Base-by-base conservation (phyloP, 2,113 vertebrate species). In the Megatriorchis doriae region DNA sequence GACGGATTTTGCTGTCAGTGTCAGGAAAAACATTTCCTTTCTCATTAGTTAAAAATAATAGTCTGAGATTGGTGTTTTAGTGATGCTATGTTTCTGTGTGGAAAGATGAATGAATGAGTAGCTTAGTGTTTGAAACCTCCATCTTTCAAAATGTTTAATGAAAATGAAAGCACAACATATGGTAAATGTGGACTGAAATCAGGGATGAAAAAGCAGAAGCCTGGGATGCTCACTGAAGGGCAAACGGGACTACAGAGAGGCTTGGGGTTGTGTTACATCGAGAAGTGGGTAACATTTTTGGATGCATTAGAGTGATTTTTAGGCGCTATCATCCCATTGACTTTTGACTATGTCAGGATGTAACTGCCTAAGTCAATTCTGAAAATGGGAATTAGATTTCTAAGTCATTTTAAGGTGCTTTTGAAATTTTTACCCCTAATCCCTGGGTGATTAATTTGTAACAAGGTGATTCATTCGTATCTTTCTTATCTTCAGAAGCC, bases 141-240 rank as follows among this genome's bases (percentile, higher is more conserved):
- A 94, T 97, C 70, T 93, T 93, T 97, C 91, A 96, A 96, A 96
- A 90, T 89, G 73, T 93, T 96, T 95, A 82, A 97, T 93, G 88
- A 88, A 94, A 97, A 92, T 83, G 81, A 92, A 94, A 89, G 65
- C 77, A 75, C 56, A 88, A 32, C 77, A 85, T 95, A 96, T 89
- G 93, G 94, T 91, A 91, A 95, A 91, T 85, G 84, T 59, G 93
- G n/a, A 62, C 70, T 84, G 84, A 89, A 96, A 93, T n/a, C 45
- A 43, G 81, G 45, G 65, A 81, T 72, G 86, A 78, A 88, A 94
- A 96, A 91, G 84, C 70, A 56, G 82, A 65, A 90, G 63, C 26
- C 78, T 75, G 38, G 29, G 86, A 92, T 3, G 1, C 50, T 58
- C 34, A 66, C 73, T 82, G 94, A 96, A 96, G 87, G 93, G 90